Percentiles rank a stretch among this genome's conserved stretches.
Evolutionary conservation across 2,888 invertebrate species (phyloP).

Genomic region (Hipparchia sbordonii): DNA sequence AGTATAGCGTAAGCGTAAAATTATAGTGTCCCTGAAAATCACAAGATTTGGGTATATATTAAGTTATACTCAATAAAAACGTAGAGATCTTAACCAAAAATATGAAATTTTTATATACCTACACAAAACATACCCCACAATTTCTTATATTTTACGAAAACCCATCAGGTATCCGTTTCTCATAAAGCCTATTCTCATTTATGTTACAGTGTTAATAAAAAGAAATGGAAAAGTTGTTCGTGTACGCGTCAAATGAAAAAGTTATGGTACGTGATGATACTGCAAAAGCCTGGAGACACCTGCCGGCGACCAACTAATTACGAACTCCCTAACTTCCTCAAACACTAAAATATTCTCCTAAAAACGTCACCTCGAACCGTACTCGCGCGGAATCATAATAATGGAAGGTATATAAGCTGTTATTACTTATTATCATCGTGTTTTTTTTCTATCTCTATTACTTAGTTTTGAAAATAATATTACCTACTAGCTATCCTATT

Average conservation of each 20-base stretch:
- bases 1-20: no score
- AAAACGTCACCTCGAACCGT: constrained; percentile 74
- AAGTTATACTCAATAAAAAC: no score
- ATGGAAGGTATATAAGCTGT: constrained; percentile 30
- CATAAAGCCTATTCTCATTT: constrained; percentile 78
- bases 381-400: constrained; percentile 70
- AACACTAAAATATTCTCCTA: constrained; percentile 80
- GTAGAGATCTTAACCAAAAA: neutral
- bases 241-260: constrained; percentile 81
- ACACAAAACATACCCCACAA: constrained; percentile 34
- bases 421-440: constrained; percentile 15
- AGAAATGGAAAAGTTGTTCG: constrained; percentile 79
- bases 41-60: no score
- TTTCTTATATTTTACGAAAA: constrained; percentile 48
- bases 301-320: constrained; percentile 78
- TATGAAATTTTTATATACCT: neutral
- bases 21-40: no score
- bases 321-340: constrained; percentile 76
- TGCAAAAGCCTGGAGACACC: constrained; percentile 72
- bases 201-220: constrained; percentile 81
- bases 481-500: no score
- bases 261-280: constrained; percentile 81
- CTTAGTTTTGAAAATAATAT: no score
- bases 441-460: no score
- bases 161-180: constrained; percentile 70